These are phyloP conservation scores for Drosophila navojoa DNA, from an alignment of 1,140 invertebrate species.

Conservation along the genomic window DNA sequence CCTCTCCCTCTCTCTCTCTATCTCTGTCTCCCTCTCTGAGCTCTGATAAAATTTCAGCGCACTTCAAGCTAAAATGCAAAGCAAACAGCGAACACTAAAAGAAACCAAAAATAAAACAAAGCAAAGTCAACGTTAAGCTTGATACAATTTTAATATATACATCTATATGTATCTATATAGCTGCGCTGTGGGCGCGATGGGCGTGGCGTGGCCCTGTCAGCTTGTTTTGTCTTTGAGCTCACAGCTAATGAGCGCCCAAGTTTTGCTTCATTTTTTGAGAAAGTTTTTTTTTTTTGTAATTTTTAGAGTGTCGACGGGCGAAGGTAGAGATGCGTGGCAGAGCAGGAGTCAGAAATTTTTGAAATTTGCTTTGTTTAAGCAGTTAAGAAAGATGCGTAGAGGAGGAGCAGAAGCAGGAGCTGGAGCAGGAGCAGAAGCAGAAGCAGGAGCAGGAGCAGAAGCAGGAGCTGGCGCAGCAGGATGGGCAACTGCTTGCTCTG, in stretches of 20 bases:
- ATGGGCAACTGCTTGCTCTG: neutral
- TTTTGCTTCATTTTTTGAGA: constrained; percentile 23
- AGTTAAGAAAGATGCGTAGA: too few relatives aligned
- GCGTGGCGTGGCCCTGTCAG: constrained; percentile 16
- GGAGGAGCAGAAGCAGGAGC: neutral
- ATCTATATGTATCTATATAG: constrained; percentile 5
- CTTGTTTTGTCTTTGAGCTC: constrained; percentile 32
- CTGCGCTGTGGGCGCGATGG: neutral
- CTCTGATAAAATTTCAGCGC: constrained; percentile 45
- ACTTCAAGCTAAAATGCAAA: constrained; percentile 28
- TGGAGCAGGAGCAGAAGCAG: neutral
- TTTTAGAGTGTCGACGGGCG: constrained; percentile 5
- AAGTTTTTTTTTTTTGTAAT: constrained; percentile 15
- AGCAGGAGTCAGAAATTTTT: constrained; percentile 33
- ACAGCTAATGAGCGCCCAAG: constrained; percentile 41
- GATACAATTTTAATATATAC: constrained; percentile 63
- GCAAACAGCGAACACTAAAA: constrained; percentile 38
- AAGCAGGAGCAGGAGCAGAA: too few relatives aligned
- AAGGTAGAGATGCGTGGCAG: neutral
- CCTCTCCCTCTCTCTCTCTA: neutral
- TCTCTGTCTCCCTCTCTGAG: neutral
- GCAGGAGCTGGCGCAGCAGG: neutral
- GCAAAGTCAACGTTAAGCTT: constrained; percentile 64
- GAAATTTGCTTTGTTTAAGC: constrained; percentile 23
- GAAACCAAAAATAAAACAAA: constrained; percentile 31